Evolutionary conservation across 2,113 vertebrate genomes (phyloP).

Genomic region (Dromaius novaehollandiae): DNA sequence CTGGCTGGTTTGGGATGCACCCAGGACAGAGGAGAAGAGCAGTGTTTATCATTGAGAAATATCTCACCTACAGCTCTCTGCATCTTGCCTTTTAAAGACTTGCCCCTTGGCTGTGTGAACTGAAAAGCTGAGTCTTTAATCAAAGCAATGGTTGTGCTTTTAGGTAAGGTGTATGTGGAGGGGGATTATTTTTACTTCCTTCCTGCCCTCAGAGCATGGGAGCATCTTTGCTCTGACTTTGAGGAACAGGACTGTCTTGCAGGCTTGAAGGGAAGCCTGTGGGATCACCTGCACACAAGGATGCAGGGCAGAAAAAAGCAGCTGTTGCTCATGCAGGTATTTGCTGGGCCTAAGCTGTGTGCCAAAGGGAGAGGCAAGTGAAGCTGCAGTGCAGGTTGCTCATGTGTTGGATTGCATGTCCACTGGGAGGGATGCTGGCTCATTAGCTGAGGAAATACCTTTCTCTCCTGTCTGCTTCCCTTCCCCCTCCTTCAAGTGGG

Average conservation of each 20-base stretch:
- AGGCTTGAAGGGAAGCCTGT: not conserved
- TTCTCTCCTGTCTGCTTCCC: not conserved
- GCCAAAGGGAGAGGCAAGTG: not conserved
- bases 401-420: not conserved
- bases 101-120: not conserved
- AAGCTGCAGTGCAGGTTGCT: conserved; percentile 15
- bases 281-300: not conserved
- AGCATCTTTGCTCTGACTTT: not conserved
- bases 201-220: not conserved
- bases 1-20: not conserved
- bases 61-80: not conserved
- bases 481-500: not conserved
- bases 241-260: not conserved
- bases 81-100: not conserved
- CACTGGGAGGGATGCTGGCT: not conserved
- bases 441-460: not conserved
- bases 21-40: not conserved
- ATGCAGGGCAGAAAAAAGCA: not conserved
- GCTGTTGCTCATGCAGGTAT: not conserved
- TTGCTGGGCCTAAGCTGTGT: not conserved
- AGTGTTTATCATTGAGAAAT: not conserved
- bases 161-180: not conserved
- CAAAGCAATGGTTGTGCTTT: not conserved
- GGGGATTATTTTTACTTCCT: not conserved
- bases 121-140: conserved; percentile 17